These are phyloP conservation scores for Dynastes maya DNA, from an alignment of 2,888 invertebrate genomes.

Conservation along the genomic window DNA sequence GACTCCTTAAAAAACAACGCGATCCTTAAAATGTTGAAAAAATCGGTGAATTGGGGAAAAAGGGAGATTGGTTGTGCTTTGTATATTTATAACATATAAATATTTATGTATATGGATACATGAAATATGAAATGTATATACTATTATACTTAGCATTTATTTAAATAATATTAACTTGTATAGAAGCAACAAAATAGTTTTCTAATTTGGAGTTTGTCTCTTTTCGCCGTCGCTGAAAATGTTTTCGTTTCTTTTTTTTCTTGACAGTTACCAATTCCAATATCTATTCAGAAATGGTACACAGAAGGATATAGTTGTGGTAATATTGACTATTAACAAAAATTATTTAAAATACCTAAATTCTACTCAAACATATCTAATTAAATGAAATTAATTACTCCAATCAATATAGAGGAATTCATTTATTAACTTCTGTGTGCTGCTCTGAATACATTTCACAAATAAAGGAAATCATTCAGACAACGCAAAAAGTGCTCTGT, in stretches of 20 bases:
- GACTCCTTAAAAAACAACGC: not conserved
- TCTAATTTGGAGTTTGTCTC: constrained; percentile 4
- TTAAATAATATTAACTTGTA: constrained; percentile 32
- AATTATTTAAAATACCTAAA: no score
- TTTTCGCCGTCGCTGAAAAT: not conserved
- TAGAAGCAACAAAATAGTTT: constrained; percentile 6
- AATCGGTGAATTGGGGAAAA: constrained; percentile 17
- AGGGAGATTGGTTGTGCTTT: constrained; percentile 44
- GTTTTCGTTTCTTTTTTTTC: not conserved
- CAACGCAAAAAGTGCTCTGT: no score
- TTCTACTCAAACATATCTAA: no score
- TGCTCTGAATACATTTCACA: no score
- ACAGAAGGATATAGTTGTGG: not conserved
- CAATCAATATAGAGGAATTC: no score
- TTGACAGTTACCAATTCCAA: constrained; percentile 12
- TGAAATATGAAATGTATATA: constrained; percentile 31
- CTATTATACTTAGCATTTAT: constrained; percentile 42
- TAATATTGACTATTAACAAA: not conserved
- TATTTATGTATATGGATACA: constrained; percentile 36
- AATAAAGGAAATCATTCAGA: no score
- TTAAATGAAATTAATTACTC: no score
- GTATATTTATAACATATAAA: constrained; percentile 39
- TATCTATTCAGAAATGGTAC: not conserved
- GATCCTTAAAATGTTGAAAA: constrained; percentile 25
- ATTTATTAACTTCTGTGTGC: no score